Conservation (phyloP, 2,113 vertebrate genomes). For the Benitochromis conjunctus region DNA sequence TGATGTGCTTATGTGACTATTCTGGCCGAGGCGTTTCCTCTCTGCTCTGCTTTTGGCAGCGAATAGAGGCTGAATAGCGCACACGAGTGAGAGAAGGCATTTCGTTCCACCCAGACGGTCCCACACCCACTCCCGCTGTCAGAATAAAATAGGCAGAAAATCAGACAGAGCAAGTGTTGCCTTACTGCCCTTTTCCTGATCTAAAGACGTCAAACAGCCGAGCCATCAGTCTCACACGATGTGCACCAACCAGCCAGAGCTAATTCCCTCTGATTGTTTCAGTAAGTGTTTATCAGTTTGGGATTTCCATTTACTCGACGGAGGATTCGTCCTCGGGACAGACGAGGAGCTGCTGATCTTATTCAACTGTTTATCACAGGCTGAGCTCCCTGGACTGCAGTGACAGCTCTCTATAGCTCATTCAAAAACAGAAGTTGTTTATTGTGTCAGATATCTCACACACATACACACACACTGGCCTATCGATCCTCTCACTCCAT, state of each 20-base stretch:
- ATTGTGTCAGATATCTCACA: not conserved
- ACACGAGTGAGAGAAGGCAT: not conserved
- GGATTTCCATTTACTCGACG: not conserved
- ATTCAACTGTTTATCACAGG: not conserved
- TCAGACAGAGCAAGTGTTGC: conserved; percentile 12
- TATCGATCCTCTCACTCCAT: conserved; percentile 49
- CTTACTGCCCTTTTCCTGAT: conserved; percentile 4
- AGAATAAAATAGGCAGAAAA: not conserved
- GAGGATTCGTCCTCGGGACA: not conserved
- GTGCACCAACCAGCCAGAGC: not conserved
- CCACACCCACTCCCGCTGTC: not conserved
- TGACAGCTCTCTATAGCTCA: not conserved
- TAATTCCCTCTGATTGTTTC: not conserved
- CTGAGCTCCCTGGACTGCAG: not conserved
- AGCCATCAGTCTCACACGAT: not conserved
- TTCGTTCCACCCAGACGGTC: not conserved
- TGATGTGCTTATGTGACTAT: not conserved
- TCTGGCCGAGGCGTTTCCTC: not conserved
- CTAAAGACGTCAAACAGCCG: not conserved
- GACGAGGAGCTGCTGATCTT: not conserved
- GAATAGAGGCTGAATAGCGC: not conserved
- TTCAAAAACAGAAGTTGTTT: conserved; percentile 3
- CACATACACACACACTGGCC: not conserved
- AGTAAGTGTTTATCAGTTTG: not conserved
- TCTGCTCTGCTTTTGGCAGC: not conserved